Evolutionary conservation across 2,888 invertebrate species (phyloP), one percentile per base, ranked within the genome.

Genomic region (Salpingus planirostris): DNA sequence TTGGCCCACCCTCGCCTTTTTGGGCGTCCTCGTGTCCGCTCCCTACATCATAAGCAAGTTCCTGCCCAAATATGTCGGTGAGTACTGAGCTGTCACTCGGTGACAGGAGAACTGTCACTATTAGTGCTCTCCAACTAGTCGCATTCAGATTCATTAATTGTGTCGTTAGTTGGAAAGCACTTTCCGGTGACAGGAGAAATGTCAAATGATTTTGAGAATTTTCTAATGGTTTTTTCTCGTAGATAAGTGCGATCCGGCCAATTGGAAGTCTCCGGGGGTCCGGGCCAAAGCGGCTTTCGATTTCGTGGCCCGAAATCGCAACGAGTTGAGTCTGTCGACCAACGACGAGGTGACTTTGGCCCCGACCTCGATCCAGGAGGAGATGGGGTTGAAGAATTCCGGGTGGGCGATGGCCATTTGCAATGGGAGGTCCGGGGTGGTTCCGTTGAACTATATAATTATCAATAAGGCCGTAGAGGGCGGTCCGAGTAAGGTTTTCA

Each of bases 1-100:
- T 28, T 95, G 93, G 95, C 90, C 95, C 0, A 80, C 93, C 7
- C 59, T 95, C 2, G 72, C 92, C 49, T 95, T 96, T 68, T 74
- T 95, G 52, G 84, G 85, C 2, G 77, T 93, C 32, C 79, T 95
- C 26, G 74, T 92, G 29, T 87, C 89, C 1, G 91, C 90, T 6
- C 96, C 97, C 0, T 96, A 91, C 69, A 69, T 97, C 26, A 81
- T 93, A 40, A 84, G 87, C 68, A 85, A 80, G 60, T 73, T 92
- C 61, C 63, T 91, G 38, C 77, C 75, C 13, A 66, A 75, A 48
- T 76, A 76, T 57, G 74, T 70, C 66, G 69, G 80, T 80, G 52
- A 68, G 72, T 66, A 5, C 8, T 18, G n/a, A n/a, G n/a, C n/a
- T n/a, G n/a, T n/a, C n/a, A n/a, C n/a, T n/a, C n/a, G n/a, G n/a